A percentile compares a stretch with the other conserved stretches of the same genome.
phyloP scores from a whole-genome alignment of 2,113 vertebrate genomes.

The Sapayoa aenigma region DNA sequence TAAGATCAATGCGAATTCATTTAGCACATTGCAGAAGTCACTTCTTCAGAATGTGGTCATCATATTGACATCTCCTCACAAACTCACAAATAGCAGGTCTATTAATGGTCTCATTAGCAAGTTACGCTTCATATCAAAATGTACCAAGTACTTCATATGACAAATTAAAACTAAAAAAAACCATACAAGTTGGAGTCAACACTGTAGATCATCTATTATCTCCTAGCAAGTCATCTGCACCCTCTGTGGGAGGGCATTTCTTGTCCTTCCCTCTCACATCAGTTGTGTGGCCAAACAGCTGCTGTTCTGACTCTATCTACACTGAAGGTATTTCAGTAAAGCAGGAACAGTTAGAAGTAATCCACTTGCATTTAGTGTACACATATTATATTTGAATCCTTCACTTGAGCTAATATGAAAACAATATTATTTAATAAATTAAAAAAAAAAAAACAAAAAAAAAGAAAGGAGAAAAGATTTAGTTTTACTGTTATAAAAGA shows the following conservation, averaged over 20 bases:
- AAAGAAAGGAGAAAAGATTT: not conserved
- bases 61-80: not conserved
- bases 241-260: not conserved
- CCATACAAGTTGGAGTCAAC: not conserved
- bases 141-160: not conserved
- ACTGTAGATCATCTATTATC: not conserved
- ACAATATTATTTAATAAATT: not conserved
- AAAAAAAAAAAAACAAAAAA: no score
- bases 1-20: not conserved
- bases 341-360: not conserved
- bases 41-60: not conserved
- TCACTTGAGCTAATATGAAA: not conserved
- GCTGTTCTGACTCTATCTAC: not conserved
- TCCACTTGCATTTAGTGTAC: not conserved
- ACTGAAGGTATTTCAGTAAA: not conserved
- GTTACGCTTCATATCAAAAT: not conserved
- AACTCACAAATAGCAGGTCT: not conserved
- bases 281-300: not conserved
- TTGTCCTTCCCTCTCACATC: not conserved
- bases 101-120: not conserved
- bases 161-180: not conserved
- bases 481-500: not conserved
- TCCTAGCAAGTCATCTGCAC: not conserved
- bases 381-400: not conserved
- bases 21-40: not conserved